phyloP scores from a whole-genome alignment of 2,888 invertebrate species.

The Drosophila kokeensis region DNA sequence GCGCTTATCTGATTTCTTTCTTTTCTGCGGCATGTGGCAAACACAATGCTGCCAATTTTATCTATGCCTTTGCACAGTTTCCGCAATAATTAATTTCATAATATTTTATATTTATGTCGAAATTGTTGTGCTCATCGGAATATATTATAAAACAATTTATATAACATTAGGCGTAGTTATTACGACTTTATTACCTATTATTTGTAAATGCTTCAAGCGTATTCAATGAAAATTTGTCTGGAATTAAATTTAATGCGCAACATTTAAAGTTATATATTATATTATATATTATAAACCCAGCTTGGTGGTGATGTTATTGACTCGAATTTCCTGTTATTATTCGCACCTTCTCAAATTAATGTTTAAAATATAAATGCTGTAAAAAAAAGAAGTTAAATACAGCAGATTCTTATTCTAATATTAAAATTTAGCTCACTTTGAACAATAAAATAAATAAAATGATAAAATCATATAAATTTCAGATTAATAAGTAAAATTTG shows the following conservation, averaged over 20 bases:
- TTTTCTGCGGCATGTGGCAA: background rate
- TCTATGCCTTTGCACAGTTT: background rate
- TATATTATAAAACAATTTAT: background rate
- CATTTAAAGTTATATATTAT: too few species aligned
- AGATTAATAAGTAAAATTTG: background rate
- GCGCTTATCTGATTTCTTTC: slow-evolving; percentile 25
- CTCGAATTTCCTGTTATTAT: too few species aligned
- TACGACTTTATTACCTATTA: background rate
- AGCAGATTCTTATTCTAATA: background rate
- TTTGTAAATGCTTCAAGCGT: background rate
- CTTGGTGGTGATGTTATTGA: too few species aligned
- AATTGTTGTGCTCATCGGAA: background rate
- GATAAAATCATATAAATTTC: too few species aligned
- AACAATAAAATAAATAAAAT: background rate
- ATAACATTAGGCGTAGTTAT: background rate
- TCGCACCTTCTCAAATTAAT: too few species aligned
- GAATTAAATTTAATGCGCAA: background rate
- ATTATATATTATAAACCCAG: too few species aligned
- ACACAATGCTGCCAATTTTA: background rate
- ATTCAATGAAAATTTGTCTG: background rate
- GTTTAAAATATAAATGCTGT: too few species aligned
- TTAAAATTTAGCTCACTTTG: background rate
- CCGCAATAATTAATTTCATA: background rate
- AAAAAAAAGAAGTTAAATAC: background rate
- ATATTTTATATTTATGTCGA: background rate